These are phyloP conservation scores for Melanotaenia trifasciata DNA, from an alignment of 2,797 vertebrate genomes.

Conservation along the genomic window DNA sequence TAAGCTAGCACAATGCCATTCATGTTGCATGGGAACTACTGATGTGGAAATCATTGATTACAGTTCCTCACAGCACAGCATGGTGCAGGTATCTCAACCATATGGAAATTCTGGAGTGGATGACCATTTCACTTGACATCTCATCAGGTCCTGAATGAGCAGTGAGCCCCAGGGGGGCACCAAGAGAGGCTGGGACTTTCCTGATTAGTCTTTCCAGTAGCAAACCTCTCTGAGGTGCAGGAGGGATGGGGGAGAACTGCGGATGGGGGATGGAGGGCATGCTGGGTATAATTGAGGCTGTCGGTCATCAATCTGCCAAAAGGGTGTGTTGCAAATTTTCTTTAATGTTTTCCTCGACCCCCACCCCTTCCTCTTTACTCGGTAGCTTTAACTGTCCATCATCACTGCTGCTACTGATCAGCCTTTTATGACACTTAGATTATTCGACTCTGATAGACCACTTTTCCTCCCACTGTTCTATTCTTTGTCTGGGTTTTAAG, in stretches of 20 bases:
- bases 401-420: constrained; percentile 53
- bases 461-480: constrained; percentile 42
- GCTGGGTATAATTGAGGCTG: constrained; percentile 70
- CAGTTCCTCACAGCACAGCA: constrained; percentile 33
- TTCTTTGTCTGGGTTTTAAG: constrained; percentile 47
- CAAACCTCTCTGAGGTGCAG: constrained; percentile 35
- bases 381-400: constrained; percentile 59
- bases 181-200: constrained; percentile 61
- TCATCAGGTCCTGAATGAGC: constrained; percentile 65
- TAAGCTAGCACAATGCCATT: constrained; percentile 5
- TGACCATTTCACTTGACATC: constrained; percentile 65
- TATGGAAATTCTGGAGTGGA: constrained; percentile 52
- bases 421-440: constrained; percentile 66
- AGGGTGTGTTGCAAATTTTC: constrained; percentile 54
- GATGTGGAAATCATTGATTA: constrained; percentile 32
- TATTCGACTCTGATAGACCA: constrained; percentile 44
- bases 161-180: constrained; percentile 51
- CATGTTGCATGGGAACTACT: constrained; percentile 21
- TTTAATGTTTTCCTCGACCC: constrained; percentile 43
- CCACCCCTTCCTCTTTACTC: constrained; percentile 10
- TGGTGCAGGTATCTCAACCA: constrained; percentile 34
- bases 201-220: constrained; percentile 67
- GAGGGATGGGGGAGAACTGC: constrained; percentile 10
- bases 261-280: constrained; percentile 44
- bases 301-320: constrained; percentile 64